These are phyloP conservation scores for Orthosia incerta DNA, from an alignment of 2,888 invertebrate genomes.

Conservation along the genomic window DNA sequence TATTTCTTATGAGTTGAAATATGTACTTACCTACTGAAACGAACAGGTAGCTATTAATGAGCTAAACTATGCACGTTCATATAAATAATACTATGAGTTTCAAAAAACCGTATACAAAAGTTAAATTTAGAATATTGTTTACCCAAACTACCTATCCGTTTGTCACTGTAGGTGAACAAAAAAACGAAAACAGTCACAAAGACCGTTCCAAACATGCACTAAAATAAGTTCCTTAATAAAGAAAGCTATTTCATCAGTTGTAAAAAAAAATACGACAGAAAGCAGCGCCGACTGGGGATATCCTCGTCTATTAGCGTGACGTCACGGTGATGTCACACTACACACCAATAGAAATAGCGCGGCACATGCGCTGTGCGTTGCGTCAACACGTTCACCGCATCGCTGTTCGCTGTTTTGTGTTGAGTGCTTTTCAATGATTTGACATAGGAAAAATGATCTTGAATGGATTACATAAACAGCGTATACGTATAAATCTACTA, in stretches of 20 bases:
- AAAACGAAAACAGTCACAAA: background rate
- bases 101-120: background rate
- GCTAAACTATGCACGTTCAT: background rate
- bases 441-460: constrained; percentile 45
- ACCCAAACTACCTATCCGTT: background rate
- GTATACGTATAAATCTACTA: constrained; percentile 20
- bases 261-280: constrained; percentile 57
- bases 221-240: constrained; percentile 28
- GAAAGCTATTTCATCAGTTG: constrained; percentile 48
- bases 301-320: constrained; percentile 87
- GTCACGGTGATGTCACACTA: constrained; percentile 89
- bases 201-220: constrained; percentile 3
- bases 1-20: constrained; percentile 44
- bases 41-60: background rate
- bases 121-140: background rate
- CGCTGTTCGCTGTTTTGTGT: constrained; percentile 73
- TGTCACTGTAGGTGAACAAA: background rate
- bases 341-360: constrained; percentile 86
- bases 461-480: constrained; percentile 36
- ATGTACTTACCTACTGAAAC: constrained; percentile 3
- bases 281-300: constrained; percentile 80
- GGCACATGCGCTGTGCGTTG: constrained; percentile 89
- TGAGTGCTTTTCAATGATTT: constrained; percentile 69
- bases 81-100: constrained; percentile 2
- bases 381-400: constrained; percentile 82